Conservation (phyloP, 2,113 vertebrate species). For the Eurypyga helias region DNA sequence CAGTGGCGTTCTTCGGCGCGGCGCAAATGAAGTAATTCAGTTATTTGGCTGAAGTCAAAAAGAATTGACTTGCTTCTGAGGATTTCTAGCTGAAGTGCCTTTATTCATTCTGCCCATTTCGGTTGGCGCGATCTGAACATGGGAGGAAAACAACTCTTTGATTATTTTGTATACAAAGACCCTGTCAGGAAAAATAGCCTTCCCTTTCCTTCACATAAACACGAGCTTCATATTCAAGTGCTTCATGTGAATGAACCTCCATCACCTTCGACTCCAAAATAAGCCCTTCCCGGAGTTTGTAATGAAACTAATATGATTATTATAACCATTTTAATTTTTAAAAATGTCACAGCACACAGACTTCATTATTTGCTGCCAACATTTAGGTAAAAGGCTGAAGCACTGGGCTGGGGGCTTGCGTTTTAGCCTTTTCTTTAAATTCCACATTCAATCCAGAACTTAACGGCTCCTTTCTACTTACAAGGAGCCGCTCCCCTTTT, state of each 20-base stretch:
- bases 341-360: background rate
- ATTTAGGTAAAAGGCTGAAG: background rate
- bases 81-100: background rate
- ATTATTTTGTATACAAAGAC: background rate
- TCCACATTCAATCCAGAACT: background rate
- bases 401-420: background rate
- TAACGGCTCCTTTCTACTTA: background rate
- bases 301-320: background rate
- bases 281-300: background rate
- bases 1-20: fast-evolving
- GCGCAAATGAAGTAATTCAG: background rate
- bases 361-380: background rate
- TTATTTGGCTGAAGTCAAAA: background rate
- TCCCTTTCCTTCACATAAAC: background rate
- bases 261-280: background rate
- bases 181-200: background rate
- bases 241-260: background rate
- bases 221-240: background rate
- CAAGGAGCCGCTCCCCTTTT: background rate
- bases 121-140: background rate
- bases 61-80: background rate
- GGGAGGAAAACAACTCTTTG: background rate
- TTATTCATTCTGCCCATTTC: background rate
- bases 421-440: background rate
- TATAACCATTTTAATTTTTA: background rate